Base-by-base conservation (phyloP, 2,797 vertebrate species). In the Microcaecilia unicolor region DNA sequence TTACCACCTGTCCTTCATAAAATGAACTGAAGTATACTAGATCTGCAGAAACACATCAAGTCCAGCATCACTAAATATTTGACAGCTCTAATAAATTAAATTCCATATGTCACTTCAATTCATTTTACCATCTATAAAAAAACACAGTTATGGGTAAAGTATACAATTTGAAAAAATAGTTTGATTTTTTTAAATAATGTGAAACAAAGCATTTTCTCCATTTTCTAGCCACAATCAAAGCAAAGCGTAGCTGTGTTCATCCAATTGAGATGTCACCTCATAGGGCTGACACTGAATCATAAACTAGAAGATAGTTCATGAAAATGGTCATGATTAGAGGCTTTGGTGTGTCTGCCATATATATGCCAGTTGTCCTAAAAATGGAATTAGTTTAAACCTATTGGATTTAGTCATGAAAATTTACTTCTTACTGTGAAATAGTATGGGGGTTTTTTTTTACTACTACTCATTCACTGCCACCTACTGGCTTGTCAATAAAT, bases 61-160 rank as follows among this genome's bases (percentile, higher is more conserved):
- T 25, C 11, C 18, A 35, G 35, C 35, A 25, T 34, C 7, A 19
- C 9, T 46, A 13, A 22, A 28, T 18, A 7, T 15, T 16, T 60
- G 55, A 57, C 43, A 51, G 44, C 42, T 43, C 8, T 58, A 74
- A 55, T 55, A 45, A 60, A 48, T 64, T 55, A 44, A 60, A 58
- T 23, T 48, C 43, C 41, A 31, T 45, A 23, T 15, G 9, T 30
- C 32, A 37, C 42, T 64, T 34, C 34, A 23, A 33, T 51, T 54
- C 36, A 60, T 61, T 69, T 48, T 12, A 9, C 15, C 31, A 52
- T 30, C 40, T 42, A 37, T 26, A 28, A 54, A 51, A 28, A 54
- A 61, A 57, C 58, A 38, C 23, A 17, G 29, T 37, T 48, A 8
- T 29, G 45, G 59, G 37, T 34, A 65, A 62, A 64, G 51, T 31